Conservation (phyloP, 2,888 invertebrate species). For the Chelonus formosanus region DNA sequence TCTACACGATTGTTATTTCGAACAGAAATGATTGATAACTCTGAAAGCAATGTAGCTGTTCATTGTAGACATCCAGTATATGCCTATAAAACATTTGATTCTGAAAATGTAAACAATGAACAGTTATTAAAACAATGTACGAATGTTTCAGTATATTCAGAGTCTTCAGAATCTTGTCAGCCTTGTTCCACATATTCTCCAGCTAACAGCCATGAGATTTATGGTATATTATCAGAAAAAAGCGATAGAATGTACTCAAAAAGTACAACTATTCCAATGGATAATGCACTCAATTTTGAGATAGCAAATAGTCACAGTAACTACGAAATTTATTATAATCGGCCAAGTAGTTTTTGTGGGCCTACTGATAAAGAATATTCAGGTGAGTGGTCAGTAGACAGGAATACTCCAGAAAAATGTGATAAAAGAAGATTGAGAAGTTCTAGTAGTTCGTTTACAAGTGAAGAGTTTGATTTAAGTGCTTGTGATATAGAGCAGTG, state of each 20-base stretch:
- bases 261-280: slow-evolving; percentile 36
- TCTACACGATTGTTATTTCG: slow-evolving; percentile 21
- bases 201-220: slow-evolving; percentile 52
- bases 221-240: slow-evolving; percentile 42
- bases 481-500: slow-evolving; percentile 55
- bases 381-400: slow-evolving; percentile 31
- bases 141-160: slow-evolving; percentile 41
- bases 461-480: slow-evolving; percentile 43
- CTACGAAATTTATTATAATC: slow-evolving; percentile 51
- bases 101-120: slow-evolving; percentile 35
- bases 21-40: slow-evolving; percentile 38
- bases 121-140: slow-evolving; percentile 37
- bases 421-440: slow-evolving; percentile 28
- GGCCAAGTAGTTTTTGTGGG: slow-evolving; percentile 13
- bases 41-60: slow-evolving; percentile 41
- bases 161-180: slow-evolving; percentile 30
- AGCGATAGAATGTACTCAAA: slow-evolving; percentile 40
- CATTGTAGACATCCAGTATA: slow-evolving; percentile 32
- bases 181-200: slow-evolving; percentile 42
- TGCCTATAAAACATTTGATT: slow-evolving; percentile 38
- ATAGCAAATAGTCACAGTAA: slow-evolving; percentile 56
- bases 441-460: slow-evolving; percentile 36
- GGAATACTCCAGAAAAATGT: neutral
- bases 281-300: slow-evolving; percentile 47
- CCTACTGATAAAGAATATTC: slow-evolving; percentile 5